Conservation (phyloP, 2,888 invertebrate species). For the Lymantria monacha region DNA sequence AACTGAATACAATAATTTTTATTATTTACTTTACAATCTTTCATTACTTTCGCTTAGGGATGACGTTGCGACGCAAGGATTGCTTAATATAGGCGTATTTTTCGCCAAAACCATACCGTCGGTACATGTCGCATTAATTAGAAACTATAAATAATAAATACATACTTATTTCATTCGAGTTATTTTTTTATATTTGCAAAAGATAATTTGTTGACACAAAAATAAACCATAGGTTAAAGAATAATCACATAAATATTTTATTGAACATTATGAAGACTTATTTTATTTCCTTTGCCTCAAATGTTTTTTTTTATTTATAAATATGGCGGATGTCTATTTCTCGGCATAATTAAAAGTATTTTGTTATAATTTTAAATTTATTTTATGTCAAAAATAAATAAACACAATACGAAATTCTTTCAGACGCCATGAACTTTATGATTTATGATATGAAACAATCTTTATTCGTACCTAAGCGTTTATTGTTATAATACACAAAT, state of each 20-base stretch:
- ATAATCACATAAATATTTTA: no score
- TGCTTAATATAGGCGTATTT: slow-evolving; percentile 67
- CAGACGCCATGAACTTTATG: background rate
- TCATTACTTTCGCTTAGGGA: background rate
- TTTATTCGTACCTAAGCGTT: background rate
- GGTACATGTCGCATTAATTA: slow-evolving; percentile 59
- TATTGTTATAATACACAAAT: slow-evolving; percentile 11
- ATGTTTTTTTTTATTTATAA: background rate
- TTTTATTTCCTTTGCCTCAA: background rate
- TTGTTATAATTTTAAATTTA: no score
- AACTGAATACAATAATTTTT: background rate
- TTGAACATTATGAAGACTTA: no score
- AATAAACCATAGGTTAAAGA: no score
- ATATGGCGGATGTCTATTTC: no score
- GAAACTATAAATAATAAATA: background rate
- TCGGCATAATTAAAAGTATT: no score
- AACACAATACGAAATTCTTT: background rate
- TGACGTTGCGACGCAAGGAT: slow-evolving; percentile 15
- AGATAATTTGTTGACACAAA: background rate
- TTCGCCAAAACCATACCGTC: slow-evolving; percentile 67
- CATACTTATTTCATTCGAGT: background rate
- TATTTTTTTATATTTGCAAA: background rate
- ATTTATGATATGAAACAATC: background rate
- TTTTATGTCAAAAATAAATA: background rate
- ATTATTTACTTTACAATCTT: slow-evolving; percentile 1